A percentile compares a stretch with the other conserved stretches of the same genome.
These are phyloP conservation scores for Irena cyanogastra DNA, from an alignment of 2,113 vertebrate species.

Conservation along the genomic window DNA sequence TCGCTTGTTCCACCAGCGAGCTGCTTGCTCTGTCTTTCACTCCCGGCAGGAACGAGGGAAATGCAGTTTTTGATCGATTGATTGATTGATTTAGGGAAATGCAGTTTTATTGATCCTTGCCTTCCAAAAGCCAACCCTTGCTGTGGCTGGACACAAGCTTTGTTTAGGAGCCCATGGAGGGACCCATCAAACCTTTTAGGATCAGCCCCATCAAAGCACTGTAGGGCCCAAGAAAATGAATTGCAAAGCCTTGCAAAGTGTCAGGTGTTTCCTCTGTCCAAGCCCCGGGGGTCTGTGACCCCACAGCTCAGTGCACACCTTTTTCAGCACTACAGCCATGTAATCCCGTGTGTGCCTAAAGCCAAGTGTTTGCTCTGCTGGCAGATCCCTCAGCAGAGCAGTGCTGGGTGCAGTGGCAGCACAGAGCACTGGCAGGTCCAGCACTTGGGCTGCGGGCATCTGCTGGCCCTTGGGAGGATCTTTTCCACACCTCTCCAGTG, in stretches of 20 bases:
- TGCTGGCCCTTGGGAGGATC: background rate
- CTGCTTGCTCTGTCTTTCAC: accelerated
- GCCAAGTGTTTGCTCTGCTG: background rate
- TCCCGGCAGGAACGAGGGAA: background rate
- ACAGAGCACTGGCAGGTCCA: background rate
- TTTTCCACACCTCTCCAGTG: background rate
- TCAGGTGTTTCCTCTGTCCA: background rate
- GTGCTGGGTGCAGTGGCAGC: background rate
- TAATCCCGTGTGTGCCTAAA: background rate
- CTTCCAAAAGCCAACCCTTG: background rate
- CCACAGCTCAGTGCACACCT: background rate
- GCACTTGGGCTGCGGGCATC: background rate
- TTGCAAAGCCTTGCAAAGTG: background rate
- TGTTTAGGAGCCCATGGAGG: constrained; percentile 5
- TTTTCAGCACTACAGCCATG: background rate
- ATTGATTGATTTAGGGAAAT: background rate
- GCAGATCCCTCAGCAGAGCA: accelerated
- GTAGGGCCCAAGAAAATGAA: background rate
- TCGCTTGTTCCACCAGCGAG: background rate
- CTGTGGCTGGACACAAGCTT: background rate
- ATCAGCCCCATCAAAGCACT: background rate
- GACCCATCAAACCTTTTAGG: background rate
- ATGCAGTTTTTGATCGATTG: background rate
- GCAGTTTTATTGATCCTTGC: background rate
- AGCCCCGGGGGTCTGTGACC: too few relatives aligned